phyloP scores from a whole-genome alignment of 2,113 vertebrate species.

The Anoura caudifer region DNA sequence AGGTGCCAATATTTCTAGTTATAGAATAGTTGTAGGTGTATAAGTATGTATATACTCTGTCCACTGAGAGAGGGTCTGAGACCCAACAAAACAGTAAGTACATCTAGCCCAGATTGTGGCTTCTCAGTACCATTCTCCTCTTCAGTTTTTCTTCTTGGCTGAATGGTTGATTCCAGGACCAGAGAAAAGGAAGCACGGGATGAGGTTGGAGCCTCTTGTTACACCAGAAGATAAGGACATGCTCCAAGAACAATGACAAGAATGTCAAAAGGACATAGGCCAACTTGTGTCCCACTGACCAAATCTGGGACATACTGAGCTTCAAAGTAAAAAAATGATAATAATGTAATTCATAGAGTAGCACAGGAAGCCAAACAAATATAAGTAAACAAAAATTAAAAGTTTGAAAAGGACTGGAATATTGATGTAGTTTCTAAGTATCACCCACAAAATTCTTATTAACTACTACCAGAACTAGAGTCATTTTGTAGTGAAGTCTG shows the following conservation, averaged over 20 bases:
- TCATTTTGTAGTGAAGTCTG: neutral
- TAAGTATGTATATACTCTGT: neutral
- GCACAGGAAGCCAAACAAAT: neutral
- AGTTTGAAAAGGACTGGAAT: neutral
- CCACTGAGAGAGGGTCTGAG: neutral
- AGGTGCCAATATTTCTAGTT: neutral
- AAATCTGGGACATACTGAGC: neutral
- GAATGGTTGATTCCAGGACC: neutral
- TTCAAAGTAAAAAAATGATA: neutral
- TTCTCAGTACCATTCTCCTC: neutral
- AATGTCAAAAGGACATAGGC: neutral
- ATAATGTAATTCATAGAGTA: neutral
- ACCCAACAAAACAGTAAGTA: neutral
- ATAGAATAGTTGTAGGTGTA: neutral
- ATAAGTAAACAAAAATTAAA: neutral
- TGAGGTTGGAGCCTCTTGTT: neutral
- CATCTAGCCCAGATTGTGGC: neutral
- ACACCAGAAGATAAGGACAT: neutral
- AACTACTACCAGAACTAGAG: neutral
- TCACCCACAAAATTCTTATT: neutral
- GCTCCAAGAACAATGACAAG: neutral
- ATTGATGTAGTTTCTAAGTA: constrained; percentile 10
- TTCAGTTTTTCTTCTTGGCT: constrained; percentile 10
- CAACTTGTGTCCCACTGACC: neutral
- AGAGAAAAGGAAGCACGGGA: neutral